Evolutionary conservation across 2,888 invertebrate genomes (phyloP).

Genomic region (Empis livida): DNA sequence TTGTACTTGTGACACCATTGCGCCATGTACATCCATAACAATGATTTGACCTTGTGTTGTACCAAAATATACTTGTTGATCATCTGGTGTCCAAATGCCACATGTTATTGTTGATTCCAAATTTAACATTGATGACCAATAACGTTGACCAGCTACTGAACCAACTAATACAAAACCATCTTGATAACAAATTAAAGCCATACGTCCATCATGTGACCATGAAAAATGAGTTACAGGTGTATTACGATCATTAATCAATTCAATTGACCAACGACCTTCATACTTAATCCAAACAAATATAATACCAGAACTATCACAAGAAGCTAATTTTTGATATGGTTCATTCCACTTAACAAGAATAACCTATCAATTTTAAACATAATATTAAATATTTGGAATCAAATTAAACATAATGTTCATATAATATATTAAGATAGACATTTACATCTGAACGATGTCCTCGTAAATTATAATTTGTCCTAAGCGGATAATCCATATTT

Average conservation of each 20-base stretch:
- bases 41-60: conserved; percentile 90
- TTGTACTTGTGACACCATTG: conserved; percentile 88
- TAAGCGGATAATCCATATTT: conserved; percentile 70
- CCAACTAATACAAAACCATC: conserved; percentile 98
- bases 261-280: conserved; percentile 97
- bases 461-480: conserved; percentile 93
- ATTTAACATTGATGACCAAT: conserved; percentile 97
- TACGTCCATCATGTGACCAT: conserved; percentile 96
- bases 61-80: conserved; percentile 93
- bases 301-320: conserved; percentile 93
- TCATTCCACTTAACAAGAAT: conserved; percentile 97
- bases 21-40: conserved; percentile 93
- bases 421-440: conserved; percentile 13
- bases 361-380: conserved; percentile 51
- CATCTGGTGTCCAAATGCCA: conserved; percentile 97
- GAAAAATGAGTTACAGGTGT: conserved; percentile 96
- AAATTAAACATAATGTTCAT: neutral
- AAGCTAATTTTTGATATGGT: conserved; percentile 93
- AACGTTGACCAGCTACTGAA: conserved; percentile 91
- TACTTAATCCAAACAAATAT: conserved; percentile 99
- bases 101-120: conserved; percentile 88
- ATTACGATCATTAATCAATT: conserved; percentile 94
- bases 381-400: neutral
- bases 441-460: conserved; percentile 92
- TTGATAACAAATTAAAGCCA: conserved; percentile 97